phyloP scores from a whole-genome alignment of 2,888 invertebrate genomes.

The Blera fallax region DNA sequence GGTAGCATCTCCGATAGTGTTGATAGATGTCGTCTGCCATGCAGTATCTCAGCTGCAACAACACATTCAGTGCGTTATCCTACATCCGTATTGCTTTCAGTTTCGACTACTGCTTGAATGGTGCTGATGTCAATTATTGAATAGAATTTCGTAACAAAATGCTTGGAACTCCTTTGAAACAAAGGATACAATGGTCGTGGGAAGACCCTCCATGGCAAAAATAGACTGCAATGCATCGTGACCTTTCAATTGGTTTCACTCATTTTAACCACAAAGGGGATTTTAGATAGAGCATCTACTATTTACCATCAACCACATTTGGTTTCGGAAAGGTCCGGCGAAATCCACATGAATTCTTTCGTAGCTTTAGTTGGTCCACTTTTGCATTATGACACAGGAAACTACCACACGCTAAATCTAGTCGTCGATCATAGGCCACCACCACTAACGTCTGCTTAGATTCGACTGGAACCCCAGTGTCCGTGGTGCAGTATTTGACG shows the following conservation, averaged over 20 bases:
- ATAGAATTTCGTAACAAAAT: too few species aligned
- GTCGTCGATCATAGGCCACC: too few species aligned
- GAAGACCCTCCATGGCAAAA: conserved; percentile 73
- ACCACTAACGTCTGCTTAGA: neutral
- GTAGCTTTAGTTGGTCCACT: neutral
- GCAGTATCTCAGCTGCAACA: too few species aligned
- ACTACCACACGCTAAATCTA: conserved; percentile 13
- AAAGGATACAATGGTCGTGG: conserved; percentile 70
- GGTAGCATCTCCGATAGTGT: too few species aligned
- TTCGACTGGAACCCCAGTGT: neutral
- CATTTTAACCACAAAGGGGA: too few species aligned
- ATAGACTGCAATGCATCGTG: conserved; percentile 47
- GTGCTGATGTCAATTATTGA: too few species aligned
- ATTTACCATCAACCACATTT: too few species aligned
- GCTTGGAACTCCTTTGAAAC: neutral
- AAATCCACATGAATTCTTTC: conserved; percentile 7
- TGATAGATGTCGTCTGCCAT: too few species aligned
- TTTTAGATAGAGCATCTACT: too few species aligned
- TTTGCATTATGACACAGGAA: neutral
- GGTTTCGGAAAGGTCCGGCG: conserved; percentile 13
- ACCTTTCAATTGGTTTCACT: neutral
- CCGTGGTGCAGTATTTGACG: neutral
- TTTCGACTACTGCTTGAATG: too few species aligned
- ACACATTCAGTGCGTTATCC: too few species aligned
- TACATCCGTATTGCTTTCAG: too few species aligned